These are phyloP conservation scores for Catostomus latipinnis DNA, from an alignment of 2,797 vertebrate genomes.

Conservation along the genomic window DNA sequence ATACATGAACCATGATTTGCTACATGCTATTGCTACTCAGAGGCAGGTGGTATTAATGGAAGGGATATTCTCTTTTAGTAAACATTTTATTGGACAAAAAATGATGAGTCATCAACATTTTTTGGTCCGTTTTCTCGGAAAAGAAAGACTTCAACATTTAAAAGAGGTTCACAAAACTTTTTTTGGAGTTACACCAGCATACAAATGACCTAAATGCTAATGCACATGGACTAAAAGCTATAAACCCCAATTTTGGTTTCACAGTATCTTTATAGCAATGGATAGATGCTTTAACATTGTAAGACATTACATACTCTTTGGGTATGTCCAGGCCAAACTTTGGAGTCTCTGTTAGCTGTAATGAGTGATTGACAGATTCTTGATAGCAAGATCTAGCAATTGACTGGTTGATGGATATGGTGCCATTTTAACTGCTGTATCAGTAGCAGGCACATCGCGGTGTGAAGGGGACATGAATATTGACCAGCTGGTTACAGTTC, in stretches of 20 bases:
- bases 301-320: constrained; percentile 38
- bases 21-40: too few relatives aligned
- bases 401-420: constrained; percentile 50
- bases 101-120: not conserved
- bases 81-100: too few relatives aligned
- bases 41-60: too few relatives aligned
- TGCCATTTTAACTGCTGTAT: constrained; percentile 26
- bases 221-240: not conserved
- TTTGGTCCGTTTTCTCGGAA: not conserved
- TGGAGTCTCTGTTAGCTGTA: constrained; percentile 22
- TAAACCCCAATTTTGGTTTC: not conserved
- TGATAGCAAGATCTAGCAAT: constrained; percentile 36
- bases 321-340: constrained; percentile 32
- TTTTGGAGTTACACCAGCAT: too few relatives aligned
- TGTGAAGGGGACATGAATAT: constrained; percentile 38
- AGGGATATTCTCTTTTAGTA: too few relatives aligned
- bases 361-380: constrained; percentile 45
- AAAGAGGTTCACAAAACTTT: too few relatives aligned
- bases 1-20: too few relatives aligned
- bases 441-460: not conserved
- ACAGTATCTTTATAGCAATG: not conserved
- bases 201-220: not conserved
- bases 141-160: too few relatives aligned
- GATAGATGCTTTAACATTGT: constrained; percentile 43
- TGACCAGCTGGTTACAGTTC: constrained; percentile 24